Base-by-base conservation (phyloP, 92 coral and sea anemone species). In the Parazoanthus swiftii region DNA sequence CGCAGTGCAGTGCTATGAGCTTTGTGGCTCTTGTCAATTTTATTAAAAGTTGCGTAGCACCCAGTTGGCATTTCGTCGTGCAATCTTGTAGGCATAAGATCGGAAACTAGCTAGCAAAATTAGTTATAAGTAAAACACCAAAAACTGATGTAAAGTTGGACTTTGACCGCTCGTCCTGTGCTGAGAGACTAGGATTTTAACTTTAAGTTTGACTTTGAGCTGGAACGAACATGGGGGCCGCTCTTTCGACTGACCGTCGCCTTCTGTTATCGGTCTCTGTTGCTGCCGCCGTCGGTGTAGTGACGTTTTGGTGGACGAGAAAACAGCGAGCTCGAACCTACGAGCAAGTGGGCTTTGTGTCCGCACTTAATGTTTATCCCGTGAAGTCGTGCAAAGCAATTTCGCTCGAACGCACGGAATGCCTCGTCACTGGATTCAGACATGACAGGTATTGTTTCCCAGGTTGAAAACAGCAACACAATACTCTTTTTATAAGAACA, bases 371-470 rank as follows among this genome's bases (percentile, higher is more conserved):
- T 46, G 48, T 93, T 77, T 90, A 88, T 37, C 96, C 96, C 0
- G 89, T 92, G 42, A 94, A 94, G 81, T 90, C 96, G 7, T 92
- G 94, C 91, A 88, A 81, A 67, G 93, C 89, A 71, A 86, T 92
- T 1, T 1, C n/a, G n/a, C n/a, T n/a, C n/a, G n/a, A n/a, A n/a
- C n/a, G n/a, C n/a, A n/a, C n/a, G n/a, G n/a, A n/a, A n/a, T n/a
- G n/a, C n/a, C n/a, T n/a, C n/a, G n/a, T n/a, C n/a, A n/a, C n/a
- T n/a, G n/a, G n/a, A n/a, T n/a, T n/a, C n/a, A n/a, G n/a, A n/a
- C n/a, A n/a, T n/a, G n/a, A n/a, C n/a, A n/a, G n/a, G n/a, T n/a
- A n/a, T n/a, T n/a, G n/a, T n/a, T n/a, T n/a, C n/a, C n/a, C n/a
- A n/a, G n/a, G n/a, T n/a, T n/a, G n/a, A n/a, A n/a, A n/a, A n/a